A percentile compares a stretch with the other conserved stretches of the same genome.
Evolutionary conservation across 2,113 vertebrate species (phyloP).

Genomic region (Toxotes jaculatrix): DNA sequence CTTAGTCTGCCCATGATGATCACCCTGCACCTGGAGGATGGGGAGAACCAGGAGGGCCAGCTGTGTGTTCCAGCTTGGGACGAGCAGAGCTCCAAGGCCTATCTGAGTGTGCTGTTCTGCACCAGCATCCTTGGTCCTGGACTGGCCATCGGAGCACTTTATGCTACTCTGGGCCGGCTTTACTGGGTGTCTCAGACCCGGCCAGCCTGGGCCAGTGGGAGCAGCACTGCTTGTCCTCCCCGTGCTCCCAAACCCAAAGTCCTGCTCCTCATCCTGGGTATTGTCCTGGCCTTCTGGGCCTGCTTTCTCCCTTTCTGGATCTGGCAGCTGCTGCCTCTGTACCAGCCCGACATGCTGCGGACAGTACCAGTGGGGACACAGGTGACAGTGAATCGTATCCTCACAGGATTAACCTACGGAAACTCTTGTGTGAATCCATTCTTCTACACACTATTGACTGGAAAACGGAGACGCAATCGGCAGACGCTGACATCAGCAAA

Average conservation of each 20-base stretch:
- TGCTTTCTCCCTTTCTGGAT: conserved; percentile 91
- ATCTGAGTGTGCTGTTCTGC: conserved; percentile 87
- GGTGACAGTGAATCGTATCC: conserved; percentile 87
- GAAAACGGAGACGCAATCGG: conserved; percentile 75
- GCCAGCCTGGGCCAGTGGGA: conserved; percentile 79
- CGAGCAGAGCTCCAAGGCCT: conserved; percentile 86
- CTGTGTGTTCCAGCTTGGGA: conserved; percentile 88
- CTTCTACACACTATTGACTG: conserved; percentile 89
- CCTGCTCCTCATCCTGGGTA: conserved; percentile 87
- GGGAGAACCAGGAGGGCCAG: conserved; percentile 82
- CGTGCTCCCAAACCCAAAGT: conserved; percentile 88
- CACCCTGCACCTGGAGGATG: conserved; percentile 87
- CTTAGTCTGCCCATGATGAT: conserved; percentile 90
- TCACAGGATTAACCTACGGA: conserved; percentile 88
- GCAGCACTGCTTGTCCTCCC: conserved; percentile 72
- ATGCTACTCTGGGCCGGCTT: conserved; percentile 84
- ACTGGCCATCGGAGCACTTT: conserved; percentile 86
- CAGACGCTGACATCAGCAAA: conserved; percentile 74
- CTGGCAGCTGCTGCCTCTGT: conserved; percentile 89
- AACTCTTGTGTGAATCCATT: conserved; percentile 91
- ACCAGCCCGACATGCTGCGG: conserved; percentile 83
- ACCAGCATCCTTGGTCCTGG: conserved; percentile 89
- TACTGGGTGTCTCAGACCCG: conserved; percentile 89
- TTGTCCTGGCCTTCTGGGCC: conserved; percentile 89
- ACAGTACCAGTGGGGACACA: conserved; percentile 85